phyloP scores from a whole-genome alignment of 2,888 invertebrate genomes.

The Pemphredon lugubris region DNA sequence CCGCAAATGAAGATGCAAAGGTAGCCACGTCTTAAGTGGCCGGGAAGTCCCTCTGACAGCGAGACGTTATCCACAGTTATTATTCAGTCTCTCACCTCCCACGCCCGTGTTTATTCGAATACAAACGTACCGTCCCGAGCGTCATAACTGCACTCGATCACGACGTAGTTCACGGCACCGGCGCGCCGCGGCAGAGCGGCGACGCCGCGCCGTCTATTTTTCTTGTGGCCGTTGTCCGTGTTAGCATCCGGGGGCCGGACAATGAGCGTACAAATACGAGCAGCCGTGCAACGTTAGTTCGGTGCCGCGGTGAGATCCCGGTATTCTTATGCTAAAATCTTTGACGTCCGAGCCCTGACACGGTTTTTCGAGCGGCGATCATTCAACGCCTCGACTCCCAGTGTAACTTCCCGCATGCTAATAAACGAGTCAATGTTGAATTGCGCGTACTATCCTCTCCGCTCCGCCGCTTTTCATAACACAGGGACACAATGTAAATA shows the following conservation, averaged over 20 bases:
- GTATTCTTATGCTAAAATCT: slow-evolving; percentile 66
- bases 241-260: slow-evolving; percentile 55
- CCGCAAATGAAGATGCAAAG: slow-evolving; percentile 57
- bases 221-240: slow-evolving; percentile 55
- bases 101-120: slow-evolving; percentile 66
- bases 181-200: too few species aligned
- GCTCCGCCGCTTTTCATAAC: slow-evolving; percentile 46
- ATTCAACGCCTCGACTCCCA: slow-evolving; percentile 48
- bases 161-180: slow-evolving; percentile 52
- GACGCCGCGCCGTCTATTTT: slow-evolving; percentile 65
- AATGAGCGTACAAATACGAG: slow-evolving; percentile 56
- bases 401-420: slow-evolving; percentile 41
- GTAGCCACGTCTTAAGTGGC: slow-evolving; percentile 27
- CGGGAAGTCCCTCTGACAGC: slow-evolving; percentile 49
- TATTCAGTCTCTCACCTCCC: slow-evolving; percentile 69
- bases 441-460: slow-evolving; percentile 42
- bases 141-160: slow-evolving; percentile 70
- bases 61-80: slow-evolving; percentile 64
- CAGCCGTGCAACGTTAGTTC: slow-evolving; percentile 9
- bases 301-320: slow-evolving; percentile 17
- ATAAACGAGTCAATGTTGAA: slow-evolving; percentile 61
- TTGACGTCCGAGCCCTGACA: slow-evolving; percentile 63
- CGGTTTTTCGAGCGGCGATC: slow-evolving; percentile 53
- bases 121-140: slow-evolving; percentile 63
- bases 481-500: slow-evolving; percentile 43